These are phyloP conservation scores for Penaeus indicus DNA, from an alignment of 1,140 invertebrate species.

Conservation along the genomic window DNA sequence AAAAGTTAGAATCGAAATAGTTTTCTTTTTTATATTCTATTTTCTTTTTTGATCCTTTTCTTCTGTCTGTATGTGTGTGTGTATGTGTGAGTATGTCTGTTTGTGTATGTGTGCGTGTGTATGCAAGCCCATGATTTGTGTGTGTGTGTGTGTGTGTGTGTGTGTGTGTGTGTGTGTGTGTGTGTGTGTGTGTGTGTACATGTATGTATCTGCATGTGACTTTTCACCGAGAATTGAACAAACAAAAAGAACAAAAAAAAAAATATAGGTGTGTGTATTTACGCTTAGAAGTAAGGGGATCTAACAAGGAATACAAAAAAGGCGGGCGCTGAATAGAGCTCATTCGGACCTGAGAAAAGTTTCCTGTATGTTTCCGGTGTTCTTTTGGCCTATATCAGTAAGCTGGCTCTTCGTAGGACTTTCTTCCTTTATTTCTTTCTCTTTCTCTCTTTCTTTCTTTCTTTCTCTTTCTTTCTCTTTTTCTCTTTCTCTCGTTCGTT, in stretches of 20 bases:
- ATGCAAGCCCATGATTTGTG: background rate
- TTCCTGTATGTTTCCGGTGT: too few relatives aligned
- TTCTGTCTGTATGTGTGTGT: background rate
- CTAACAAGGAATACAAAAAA: too few relatives aligned
- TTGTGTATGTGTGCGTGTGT: background rate
- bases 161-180: too few relatives aligned
- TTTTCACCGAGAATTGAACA: background rate
- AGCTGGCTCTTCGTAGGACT: too few relatives aligned
- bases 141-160: background rate
- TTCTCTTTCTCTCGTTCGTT: background rate
- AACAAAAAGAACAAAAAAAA: background rate
- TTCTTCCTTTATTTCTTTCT: background rate
- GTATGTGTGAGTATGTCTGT: background rate
- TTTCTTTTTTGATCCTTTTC: too few relatives aligned
- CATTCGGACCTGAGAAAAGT: too few relatives aligned
- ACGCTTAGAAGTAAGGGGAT: too few relatives aligned
- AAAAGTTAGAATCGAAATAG: too few relatives aligned
- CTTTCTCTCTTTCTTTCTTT: background rate
- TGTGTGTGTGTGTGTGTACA: constrained; percentile 1
- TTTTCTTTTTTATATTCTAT: too few relatives aligned
- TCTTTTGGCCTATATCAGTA: too few relatives aligned
- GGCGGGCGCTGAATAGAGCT: too few relatives aligned
- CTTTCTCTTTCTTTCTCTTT: background rate
- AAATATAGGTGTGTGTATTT: background rate
- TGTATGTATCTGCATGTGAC: background rate